Evolutionary conservation across 2,888 invertebrate genomes (phyloP).

Genomic region (Macrophya alboannulata): DNA sequence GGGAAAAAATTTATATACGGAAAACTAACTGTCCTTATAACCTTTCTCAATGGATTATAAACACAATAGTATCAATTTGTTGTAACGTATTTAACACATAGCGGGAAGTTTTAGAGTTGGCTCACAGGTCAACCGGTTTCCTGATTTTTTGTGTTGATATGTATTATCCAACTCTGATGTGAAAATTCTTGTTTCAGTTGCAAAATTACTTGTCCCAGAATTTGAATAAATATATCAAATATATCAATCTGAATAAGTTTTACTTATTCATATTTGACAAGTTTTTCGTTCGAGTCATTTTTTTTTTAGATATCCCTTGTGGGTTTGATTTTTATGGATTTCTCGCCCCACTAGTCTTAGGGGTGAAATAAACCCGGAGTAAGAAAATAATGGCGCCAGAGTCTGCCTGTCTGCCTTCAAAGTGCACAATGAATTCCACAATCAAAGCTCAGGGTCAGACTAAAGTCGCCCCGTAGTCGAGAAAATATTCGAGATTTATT

Average conservation of each 20-base stretch:
- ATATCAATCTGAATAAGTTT: background rate
- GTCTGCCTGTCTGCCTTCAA: background rate
- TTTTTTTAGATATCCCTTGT: background rate
- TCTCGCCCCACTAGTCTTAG: background rate
- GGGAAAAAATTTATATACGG: too few relatives aligned
- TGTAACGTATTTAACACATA: too few relatives aligned
- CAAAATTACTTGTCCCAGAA: background rate
- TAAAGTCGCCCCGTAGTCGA: too few relatives aligned
- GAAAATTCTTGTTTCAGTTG: background rate
- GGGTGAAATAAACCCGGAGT: background rate
- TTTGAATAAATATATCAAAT: background rate
- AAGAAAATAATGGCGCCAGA: background rate
- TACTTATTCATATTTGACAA: background rate
- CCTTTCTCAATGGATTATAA: too few relatives aligned
- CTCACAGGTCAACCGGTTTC: too few relatives aligned
- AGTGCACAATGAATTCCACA: background rate
- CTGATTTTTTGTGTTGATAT: too few relatives aligned
- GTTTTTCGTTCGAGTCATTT: background rate
- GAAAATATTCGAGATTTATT: background rate
- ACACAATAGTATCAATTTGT: too few relatives aligned
- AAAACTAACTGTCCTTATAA: too few relatives aligned
- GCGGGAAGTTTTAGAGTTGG: too few relatives aligned
- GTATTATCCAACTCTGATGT: background rate
- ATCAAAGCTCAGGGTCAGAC: background rate
- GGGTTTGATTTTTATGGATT: constrained; percentile 11